phyloP scores from a whole-genome alignment of 2,888 invertebrate genomes.

The Ophion slaviceki region DNA sequence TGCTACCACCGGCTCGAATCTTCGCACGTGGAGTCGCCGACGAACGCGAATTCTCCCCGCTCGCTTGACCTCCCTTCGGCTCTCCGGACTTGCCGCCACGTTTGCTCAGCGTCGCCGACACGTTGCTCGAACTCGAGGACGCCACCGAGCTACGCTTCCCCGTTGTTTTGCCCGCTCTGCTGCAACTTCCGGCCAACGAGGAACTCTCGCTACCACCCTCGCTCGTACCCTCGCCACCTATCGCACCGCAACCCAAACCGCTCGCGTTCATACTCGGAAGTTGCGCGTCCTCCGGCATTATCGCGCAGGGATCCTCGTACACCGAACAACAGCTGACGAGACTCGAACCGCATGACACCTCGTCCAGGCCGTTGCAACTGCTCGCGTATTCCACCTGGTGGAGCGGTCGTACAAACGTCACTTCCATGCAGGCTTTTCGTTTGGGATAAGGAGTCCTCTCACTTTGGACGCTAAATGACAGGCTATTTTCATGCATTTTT shows the following conservation, averaged over 20 bases:
- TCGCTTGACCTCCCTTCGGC: constrained; percentile 15
- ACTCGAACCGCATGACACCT: constrained; percentile 91
- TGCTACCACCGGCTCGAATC: constrained; percentile 77
- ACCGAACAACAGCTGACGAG: constrained; percentile 92
- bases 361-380: constrained; percentile 87
- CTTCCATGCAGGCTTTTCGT: not conserved
- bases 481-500: too few relatives aligned
- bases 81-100: constrained; percentile 30
- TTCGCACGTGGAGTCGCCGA: constrained; percentile 84
- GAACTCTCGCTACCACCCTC: constrained; percentile 92
- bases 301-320: constrained; percentile 86
- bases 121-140: constrained; percentile 53
- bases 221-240: constrained; percentile 85
- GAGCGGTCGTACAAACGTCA: not conserved
- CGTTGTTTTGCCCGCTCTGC: constrained; percentile 65
- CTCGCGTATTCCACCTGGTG: constrained; percentile 87
- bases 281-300: constrained; percentile 81
- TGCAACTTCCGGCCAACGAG: constrained; percentile 86
- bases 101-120: constrained; percentile 38
- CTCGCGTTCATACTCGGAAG: constrained; percentile 70
- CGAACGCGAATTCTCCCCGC: constrained; percentile 10
- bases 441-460: too few relatives aligned
- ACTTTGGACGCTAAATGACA: too few relatives aligned
- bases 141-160: constrained; percentile 54
- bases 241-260: constrained; percentile 65